Conservation (phyloP, 2,888 invertebrate genomes). For the Anarsia innoxiella region DNA sequence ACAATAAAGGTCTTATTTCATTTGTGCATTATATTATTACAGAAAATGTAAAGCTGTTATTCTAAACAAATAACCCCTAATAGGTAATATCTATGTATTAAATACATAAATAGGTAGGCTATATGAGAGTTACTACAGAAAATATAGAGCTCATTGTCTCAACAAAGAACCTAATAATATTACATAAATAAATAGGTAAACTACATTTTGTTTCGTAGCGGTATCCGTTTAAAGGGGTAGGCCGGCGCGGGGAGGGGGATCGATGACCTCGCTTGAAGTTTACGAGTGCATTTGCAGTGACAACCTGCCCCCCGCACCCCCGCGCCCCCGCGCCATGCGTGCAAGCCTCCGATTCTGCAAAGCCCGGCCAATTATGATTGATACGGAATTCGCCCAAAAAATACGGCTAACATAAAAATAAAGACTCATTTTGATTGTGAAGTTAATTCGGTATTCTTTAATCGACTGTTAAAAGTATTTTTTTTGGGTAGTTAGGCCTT, state of each 20-base stretch:
- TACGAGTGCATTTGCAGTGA: conserved; percentile 73
- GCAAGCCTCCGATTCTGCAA: conserved; percentile 57
- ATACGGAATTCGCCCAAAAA: conserved; percentile 47
- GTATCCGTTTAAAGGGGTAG: conserved; percentile 53
- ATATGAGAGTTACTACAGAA: too few species aligned
- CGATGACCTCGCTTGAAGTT: conserved; percentile 64
- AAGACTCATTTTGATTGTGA: conserved; percentile 32
- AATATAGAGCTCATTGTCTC: too few species aligned
- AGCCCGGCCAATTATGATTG: conserved; percentile 64
- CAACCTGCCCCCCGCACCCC: conserved; percentile 46
- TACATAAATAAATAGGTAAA: too few species aligned
- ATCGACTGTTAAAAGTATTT: conserved; percentile 23
- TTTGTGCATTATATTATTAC: too few species aligned
- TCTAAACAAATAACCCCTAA: too few species aligned
- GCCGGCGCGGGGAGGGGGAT: conserved; percentile 35
- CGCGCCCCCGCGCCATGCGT: conserved; percentile 31
- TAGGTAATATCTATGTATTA: too few species aligned
- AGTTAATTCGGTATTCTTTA: conserved; percentile 10
- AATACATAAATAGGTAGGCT: too few species aligned
- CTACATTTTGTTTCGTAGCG: too few species aligned
- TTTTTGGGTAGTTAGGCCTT: too few species aligned
- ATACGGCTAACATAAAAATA: conserved; percentile 33
- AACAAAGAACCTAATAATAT: too few species aligned
- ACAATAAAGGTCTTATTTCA: too few species aligned
- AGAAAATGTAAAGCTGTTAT: too few species aligned